Base-by-base conservation (phyloP, 2,797 vertebrate species). In the Diceros bicornis region DNA sequence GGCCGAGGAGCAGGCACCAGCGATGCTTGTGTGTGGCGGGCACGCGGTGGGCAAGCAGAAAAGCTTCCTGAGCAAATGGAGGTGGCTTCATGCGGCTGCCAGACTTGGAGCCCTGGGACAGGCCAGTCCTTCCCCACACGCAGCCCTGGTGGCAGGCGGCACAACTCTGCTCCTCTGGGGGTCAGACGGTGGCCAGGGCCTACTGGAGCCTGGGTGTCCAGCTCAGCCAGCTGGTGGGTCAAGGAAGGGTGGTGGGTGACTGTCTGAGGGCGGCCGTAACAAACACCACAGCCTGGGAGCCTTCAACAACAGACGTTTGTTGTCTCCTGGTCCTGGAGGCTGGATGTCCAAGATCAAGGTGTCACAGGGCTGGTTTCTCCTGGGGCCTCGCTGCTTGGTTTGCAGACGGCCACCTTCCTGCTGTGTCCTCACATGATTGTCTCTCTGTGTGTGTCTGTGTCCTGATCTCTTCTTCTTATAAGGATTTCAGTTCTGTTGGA, bases 211-310 rank as follows among this genome's bases (percentile, higher is more conserved):
- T 4, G 14, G 52, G 34, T 14, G n/a, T 16, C 29, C 13, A 4
- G 25, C 69, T 7, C 59, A 0, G 68, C 0, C 1, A 25, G 8
- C 3, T 0, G 2, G 47, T 0, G 32, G 20, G 8, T 3, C 7
- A 10, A n/a, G 47, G 59, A 64, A 50, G 23, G 44, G 13, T 3
- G 29, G 12, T 1, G n/a, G 18, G 20, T 29, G 2, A 1, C 14
- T 11, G 41, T 61, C 69, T 0, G 41, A 47, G 57, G 32, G 41
- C 29, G 32, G 11, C 14, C 18, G 50, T 8, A 21, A 18, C 17
- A 7, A 2, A 11, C 44, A 7, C 4, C 11, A 1, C 21, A 18
- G 72, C 2, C 29, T 2, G 2, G 50, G 50, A 12, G 20, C 25
- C 47, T 4, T n/a, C 10, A 11, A 29, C 4, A 2, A 17, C n/a